These are phyloP conservation scores for Vesta saturnalis DNA, from an alignment of 2,888 invertebrate genomes.

Conservation along the genomic window DNA sequence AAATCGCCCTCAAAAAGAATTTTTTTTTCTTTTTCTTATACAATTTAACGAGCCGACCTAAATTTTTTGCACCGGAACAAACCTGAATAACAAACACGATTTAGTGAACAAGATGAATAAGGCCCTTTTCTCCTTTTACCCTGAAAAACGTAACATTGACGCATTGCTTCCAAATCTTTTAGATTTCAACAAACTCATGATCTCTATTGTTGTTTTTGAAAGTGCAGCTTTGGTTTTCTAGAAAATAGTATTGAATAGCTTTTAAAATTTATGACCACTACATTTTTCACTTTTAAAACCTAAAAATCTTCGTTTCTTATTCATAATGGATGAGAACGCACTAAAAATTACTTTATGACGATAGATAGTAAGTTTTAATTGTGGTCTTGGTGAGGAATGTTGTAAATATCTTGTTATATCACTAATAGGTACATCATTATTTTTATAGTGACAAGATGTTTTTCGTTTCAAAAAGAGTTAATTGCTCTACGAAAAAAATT, in stretches of 20 bases:
- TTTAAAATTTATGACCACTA: background rate
- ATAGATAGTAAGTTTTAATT: conserved; percentile 1
- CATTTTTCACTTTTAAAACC: background rate
- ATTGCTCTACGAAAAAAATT: too few relatives aligned
- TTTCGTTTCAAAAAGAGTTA: background rate
- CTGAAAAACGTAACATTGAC: conserved; percentile 51
- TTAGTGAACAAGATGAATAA: background rate
- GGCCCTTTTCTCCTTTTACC: conserved; percentile 39
- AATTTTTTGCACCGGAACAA: conserved; percentile 52
- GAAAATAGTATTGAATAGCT: background rate
- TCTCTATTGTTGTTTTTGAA: conserved; percentile 49
- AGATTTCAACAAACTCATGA: conserved; percentile 55
- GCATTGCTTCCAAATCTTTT: conserved; percentile 51
- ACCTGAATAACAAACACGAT: conserved; percentile 53
- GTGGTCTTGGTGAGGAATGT: conserved; percentile 3
- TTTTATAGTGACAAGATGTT: conserved; percentile 9
- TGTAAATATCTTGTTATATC: conserved; percentile 2
- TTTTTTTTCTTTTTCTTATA: background rate
- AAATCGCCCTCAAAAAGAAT: too few relatives aligned
- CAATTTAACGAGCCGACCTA: conserved; percentile 31
- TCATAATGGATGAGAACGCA: too few relatives aligned
- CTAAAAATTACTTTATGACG: conserved; percentile 1
- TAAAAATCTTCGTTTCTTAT: background rate
- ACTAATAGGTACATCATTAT: conserved; percentile 1
- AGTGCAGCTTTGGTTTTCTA: background rate